phyloP scores from a whole-genome alignment of 2,113 vertebrate species.

The Tonatia bakeri region DNA sequence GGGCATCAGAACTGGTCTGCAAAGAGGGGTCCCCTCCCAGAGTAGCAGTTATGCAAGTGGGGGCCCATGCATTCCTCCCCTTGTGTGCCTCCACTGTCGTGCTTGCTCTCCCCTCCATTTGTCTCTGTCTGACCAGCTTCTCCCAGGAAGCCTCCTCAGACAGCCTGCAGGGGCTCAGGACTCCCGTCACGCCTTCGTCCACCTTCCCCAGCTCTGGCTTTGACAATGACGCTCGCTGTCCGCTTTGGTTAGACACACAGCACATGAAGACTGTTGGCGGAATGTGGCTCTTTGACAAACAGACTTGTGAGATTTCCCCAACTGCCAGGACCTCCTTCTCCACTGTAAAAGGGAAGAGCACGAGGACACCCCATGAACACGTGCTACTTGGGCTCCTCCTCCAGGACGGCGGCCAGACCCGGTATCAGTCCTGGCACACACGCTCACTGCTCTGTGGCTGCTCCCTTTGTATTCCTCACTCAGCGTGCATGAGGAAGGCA shows the following conservation, averaged over 20 bases:
- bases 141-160: neutral
- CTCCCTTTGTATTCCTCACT: neutral
- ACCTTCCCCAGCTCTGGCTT: neutral
- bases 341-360: neutral
- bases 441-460: accelerated
- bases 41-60: neutral
- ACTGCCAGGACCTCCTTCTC: accelerated
- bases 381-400: neutral
- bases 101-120: neutral
- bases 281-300: neutral
- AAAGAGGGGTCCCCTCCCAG: neutral
- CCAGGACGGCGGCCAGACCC: accelerated
- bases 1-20: neutral
- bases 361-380: accelerated
- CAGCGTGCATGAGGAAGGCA: too few relatives aligned
- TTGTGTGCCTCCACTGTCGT: neutral
- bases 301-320: neutral
- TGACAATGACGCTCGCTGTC: accelerated
- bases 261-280: neutral
- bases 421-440: neutral
- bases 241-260: neutral
- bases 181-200: neutral
- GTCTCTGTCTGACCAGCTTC: neutral
- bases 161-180: neutral
- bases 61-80: neutral